A percentile compares a stretch with the other conserved stretches of the same genome.
These are phyloP conservation scores for Cherax quadricarinatus DNA, from an alignment of 1,140 invertebrate species.

Conservation along the genomic window DNA sequence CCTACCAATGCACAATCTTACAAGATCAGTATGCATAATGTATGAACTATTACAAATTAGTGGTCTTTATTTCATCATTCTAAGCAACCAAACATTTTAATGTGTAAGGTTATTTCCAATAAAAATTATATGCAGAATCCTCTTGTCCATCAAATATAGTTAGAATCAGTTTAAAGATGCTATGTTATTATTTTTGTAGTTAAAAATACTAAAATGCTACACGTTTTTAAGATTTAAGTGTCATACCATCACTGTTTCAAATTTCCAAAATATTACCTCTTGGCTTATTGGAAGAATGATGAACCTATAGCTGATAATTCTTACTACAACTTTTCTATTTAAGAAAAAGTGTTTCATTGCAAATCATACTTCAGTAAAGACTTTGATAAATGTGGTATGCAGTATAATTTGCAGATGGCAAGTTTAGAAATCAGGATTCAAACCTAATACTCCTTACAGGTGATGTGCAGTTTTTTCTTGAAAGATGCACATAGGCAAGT, in stretches of 20 bases:
- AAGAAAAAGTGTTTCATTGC: neutral
- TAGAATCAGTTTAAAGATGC: no score
- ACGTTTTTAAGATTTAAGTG: no score
- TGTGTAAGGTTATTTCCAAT: neutral
- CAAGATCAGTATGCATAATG: neutral
- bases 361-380: neutral
- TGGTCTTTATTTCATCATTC: neutral
- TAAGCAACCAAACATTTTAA: neutral
- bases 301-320: neutral
- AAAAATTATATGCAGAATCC: neutral
- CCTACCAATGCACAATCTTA: conserved; percentile 21
- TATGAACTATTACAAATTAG: neutral
- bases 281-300: neutral
- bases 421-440: neutral
- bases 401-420: neutral
- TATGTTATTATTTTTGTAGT: no score
- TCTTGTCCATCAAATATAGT: neutral
- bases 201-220: no score
- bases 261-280: neutral
- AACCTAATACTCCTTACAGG: neutral
- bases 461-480: neutral
- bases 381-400: conserved; percentile 2
- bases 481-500: neutral
- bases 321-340: neutral
- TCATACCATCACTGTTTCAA: neutral